Evolutionary conservation across 1,140 invertebrate genomes (phyloP).

Genomic region (Sminthurides bifidus): DNA sequence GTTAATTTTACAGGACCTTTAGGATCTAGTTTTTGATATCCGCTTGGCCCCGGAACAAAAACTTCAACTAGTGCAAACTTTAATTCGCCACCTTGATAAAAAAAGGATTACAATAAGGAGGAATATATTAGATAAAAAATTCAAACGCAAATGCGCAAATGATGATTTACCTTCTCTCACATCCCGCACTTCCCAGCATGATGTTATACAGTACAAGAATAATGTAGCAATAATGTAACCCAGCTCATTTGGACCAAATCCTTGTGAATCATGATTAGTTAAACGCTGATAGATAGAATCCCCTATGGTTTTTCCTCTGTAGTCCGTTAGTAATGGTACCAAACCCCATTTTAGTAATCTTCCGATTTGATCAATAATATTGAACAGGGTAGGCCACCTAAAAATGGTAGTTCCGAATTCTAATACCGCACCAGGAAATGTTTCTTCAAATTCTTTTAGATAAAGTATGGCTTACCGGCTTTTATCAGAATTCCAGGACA

Average conservation of each 20-base stretch:
- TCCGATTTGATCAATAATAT: constrained; percentile 26
- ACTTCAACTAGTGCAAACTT: constrained; percentile 26
- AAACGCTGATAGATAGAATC: constrained; percentile 18
- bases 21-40: constrained; percentile 1
- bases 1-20: constrained; percentile 20
- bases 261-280: neutral
- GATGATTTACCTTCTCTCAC: neutral
- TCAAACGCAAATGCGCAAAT: constrained; percentile 9
- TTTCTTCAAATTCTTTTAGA: no score
- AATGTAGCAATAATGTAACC: constrained; percentile 23
- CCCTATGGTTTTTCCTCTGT: neutral
- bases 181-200: constrained; percentile 16
- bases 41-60: constrained; percentile 15
- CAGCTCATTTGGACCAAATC: constrained; percentile 13
- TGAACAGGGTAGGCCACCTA: constrained; percentile 25
- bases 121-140: neutral
- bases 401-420: constrained; percentile 2
- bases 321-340: constrained; percentile 17
- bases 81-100: neutral
- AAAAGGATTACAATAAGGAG: neutral
- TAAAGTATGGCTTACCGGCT: no score
- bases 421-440: no score
- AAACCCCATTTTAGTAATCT: constrained; percentile 16
- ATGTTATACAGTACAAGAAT: constrained; percentile 20
- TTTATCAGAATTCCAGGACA: no score